These are phyloP conservation scores for Ophion costatus DNA, from an alignment of 2,888 invertebrate species.

Conservation along the genomic window DNA sequence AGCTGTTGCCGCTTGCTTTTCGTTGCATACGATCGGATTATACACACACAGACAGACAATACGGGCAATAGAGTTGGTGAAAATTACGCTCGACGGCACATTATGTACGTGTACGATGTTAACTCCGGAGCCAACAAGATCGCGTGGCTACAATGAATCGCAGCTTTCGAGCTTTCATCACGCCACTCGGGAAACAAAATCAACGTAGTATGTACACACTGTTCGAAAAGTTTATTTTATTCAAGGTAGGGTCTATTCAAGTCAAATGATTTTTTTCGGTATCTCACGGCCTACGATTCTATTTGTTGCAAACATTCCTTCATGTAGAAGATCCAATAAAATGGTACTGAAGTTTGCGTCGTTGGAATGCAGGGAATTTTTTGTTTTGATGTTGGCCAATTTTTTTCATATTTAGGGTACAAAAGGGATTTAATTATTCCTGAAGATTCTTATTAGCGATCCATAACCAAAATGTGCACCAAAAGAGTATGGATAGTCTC, in stretches of 20 bases:
- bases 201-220: too few relatives aligned
- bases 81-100: slow-evolving; percentile 49
- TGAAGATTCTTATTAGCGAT: too few relatives aligned
- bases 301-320: too few relatives aligned
- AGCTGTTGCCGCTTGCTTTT: slow-evolving; percentile 50
- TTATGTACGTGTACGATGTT: slow-evolving; percentile 57
- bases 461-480: too few relatives aligned
- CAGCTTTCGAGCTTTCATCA: slow-evolving; percentile 57
- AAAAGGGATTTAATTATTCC: too few relatives aligned
- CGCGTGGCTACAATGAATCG: slow-evolving; percentile 58
- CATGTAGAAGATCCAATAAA: too few relatives aligned
- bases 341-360: too few relatives aligned
- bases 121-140: slow-evolving; percentile 54
- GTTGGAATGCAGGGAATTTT: too few relatives aligned
- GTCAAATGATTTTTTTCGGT: background rate
- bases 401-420: too few relatives aligned
- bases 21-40: slow-evolving; percentile 29
- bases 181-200: background rate
- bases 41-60: slow-evolving; percentile 2
- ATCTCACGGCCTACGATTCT: background rate
- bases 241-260: background rate
- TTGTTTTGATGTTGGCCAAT: too few relatives aligned
- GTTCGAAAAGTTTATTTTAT: background rate
- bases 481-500: too few relatives aligned
- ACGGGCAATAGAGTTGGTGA: slow-evolving; percentile 14